Base-by-base conservation (phyloP, 2,113 vertebrate species). In the Anarrhichthys ocellatus region DNA sequence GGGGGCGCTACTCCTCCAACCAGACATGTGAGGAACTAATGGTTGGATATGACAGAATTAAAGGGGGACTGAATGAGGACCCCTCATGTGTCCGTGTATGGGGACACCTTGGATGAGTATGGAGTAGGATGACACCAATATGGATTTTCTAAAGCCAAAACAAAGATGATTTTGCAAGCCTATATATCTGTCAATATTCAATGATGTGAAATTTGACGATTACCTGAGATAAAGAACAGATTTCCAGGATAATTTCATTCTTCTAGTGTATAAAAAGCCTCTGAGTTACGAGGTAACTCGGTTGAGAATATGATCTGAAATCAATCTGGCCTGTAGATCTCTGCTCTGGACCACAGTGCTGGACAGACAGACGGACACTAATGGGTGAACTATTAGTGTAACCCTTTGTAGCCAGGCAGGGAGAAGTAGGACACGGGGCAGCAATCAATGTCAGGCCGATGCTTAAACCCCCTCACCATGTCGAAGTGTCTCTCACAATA, bases 401-500 rank as follows among this genome's bases (percentile, higher is more conserved):
- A 63, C 50, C 40, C 44, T 72, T 78, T 69, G 24, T 22, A 82
- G 56, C 54, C 76, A 78, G 50, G 78, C 76, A 79, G 75, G 78
- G 29, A 38, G 44, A 36, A 24, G 44, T 4, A 73, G 59, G 70
- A 56, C 62, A 73, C 9, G 0, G 68, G 67, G 82, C 83, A 67
- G 73, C 78, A 86, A 40, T 73, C 88, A 75, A 66, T 63, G 9
- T 27, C 69, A 50, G 38, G 46, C 48, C 63, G 1, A 62, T 58
- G 67, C 61, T 76, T 32, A 24, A 59, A 34, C 82, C 62, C 70
- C 82, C 94, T 93, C 92, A 94, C 92, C 94, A 95, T 94, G 75
- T 94, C 92, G 91, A 94, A 95, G 89, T 94, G 94, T 80, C 82
- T 93, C 81, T 94, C 92, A 69, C 94, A 95, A 89, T 94, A 95